Evolutionary conservation across 2,113 vertebrate genomes (phyloP), one percentile per base, ranked within the genome.

Genomic region (Nanorana parkeri): DNA sequence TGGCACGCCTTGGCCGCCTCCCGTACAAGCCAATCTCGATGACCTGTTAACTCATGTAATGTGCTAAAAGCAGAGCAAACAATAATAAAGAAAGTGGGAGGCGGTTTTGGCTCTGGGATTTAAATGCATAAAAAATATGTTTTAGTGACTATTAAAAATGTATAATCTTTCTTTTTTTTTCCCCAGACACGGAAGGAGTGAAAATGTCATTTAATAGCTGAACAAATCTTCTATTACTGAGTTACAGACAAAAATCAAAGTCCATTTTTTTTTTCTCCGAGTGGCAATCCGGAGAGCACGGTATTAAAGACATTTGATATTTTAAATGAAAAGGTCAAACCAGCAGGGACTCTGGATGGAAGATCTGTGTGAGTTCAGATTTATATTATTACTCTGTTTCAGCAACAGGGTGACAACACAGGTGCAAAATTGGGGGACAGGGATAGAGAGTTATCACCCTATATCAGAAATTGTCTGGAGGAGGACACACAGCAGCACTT

Each of bases 11-110:
- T 21, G 68, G 63, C 64, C 20, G 19, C 67, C 58, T 72, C 28
- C 67, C 28, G 67, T 56, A 72, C 20, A 47, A 47, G 47, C n/a
- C 65, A 68, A 78, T 78, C 65, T 68, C 23, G 4, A 77, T 17
- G 32, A 15, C 67, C 32, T 63, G 15, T 63, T 61, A 65, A 81
- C 64, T 73, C 58, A 54, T 20, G 47, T 11, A 20, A 24, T 19
- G 32, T 63, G 58, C 24, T 73, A 64, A 65, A 64, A 76, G 21
- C 36, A 65, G 20, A 26, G 20, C 3, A 17, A 52, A n/a, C 23
- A 58, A 32, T 19, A 21, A 32, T 29, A 11, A 13, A 21, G 17
- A 55, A 10, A 28, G 67, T 80, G 36, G 78, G 78, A 52, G 58
- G 68, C 24, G 63, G 71, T 47, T 61, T 24, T 28, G 6, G 17